These are phyloP conservation scores for Stenchaetothrips biformis DNA, from an alignment of 2,888 invertebrate species.

Conservation along the genomic window DNA sequence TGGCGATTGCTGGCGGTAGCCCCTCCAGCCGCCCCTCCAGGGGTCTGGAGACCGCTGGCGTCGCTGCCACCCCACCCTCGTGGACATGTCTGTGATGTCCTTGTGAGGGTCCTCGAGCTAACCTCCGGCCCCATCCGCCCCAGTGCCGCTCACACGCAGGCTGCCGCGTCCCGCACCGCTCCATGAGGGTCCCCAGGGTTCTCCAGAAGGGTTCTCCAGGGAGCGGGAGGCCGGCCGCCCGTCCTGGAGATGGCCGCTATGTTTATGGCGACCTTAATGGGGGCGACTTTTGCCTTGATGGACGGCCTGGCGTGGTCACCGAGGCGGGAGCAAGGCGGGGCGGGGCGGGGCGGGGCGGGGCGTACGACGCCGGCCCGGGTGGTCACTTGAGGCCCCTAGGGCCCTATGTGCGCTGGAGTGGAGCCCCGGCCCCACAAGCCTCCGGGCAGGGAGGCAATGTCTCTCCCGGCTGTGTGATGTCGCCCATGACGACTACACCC, in stretches of 20 bases:
- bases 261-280: too few species aligned
- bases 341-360: too few species aligned
- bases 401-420: constrained; percentile 19
- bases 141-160: background rate
- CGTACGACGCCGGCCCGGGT: too few species aligned
- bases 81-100: background rate
- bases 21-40: background rate
- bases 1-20: background rate
- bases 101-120: background rate
- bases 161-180: background rate
- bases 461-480: constrained; percentile 24
- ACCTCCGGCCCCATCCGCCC: background rate
- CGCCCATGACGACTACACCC: background rate
- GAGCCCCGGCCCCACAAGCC: background rate
- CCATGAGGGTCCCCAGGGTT: background rate
- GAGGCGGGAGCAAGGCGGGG: too few species aligned
- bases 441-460: background rate
- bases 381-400: constrained; percentile 10
- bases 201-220: background rate
- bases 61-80: background rate
- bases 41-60: background rate
- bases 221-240: too few species aligned
- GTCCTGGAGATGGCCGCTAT: too few species aligned
- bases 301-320: too few species aligned
- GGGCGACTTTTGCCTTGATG: too few species aligned